phyloP scores from a whole-genome alignment of 2,113 vertebrate species.

The Myotis davidii region DNA sequence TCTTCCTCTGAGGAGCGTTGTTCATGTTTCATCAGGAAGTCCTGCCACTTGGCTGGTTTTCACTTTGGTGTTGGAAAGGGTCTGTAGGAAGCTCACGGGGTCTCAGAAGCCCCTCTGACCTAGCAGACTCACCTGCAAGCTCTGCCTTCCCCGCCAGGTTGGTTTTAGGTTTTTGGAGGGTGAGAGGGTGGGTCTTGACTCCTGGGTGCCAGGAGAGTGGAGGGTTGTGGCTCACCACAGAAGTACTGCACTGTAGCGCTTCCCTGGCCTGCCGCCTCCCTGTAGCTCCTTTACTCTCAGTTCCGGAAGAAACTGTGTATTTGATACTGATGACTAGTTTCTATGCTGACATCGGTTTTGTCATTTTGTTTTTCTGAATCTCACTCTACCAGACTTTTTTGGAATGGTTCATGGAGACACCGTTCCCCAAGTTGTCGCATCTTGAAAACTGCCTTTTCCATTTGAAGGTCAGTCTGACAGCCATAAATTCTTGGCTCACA shows the following conservation, averaged over 20 bases:
- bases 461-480: background rate
- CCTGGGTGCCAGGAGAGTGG: fast-evolving
- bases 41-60: background rate
- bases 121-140: background rate
- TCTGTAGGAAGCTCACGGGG: background rate
- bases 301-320: fast-evolving
- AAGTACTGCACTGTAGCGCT: fast-evolving
- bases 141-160: background rate
- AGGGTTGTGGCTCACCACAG: fast-evolving
- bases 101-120: background rate
- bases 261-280: fast-evolving
- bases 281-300: no score
- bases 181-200: background rate
- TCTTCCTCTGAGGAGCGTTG: background rate
- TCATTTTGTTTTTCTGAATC: background rate
- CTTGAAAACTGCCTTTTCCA: background rate
- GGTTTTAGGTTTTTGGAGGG: background rate
- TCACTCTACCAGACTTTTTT: background rate
- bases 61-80: background rate
- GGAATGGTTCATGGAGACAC: background rate
- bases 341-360: fast-evolving
- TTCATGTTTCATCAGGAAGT: fast-evolving
- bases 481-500: background rate
- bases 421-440: background rate
- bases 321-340: background rate